phyloP scores from a whole-genome alignment of 2,797 vertebrate species.

The Valencia hispanica region DNA sequence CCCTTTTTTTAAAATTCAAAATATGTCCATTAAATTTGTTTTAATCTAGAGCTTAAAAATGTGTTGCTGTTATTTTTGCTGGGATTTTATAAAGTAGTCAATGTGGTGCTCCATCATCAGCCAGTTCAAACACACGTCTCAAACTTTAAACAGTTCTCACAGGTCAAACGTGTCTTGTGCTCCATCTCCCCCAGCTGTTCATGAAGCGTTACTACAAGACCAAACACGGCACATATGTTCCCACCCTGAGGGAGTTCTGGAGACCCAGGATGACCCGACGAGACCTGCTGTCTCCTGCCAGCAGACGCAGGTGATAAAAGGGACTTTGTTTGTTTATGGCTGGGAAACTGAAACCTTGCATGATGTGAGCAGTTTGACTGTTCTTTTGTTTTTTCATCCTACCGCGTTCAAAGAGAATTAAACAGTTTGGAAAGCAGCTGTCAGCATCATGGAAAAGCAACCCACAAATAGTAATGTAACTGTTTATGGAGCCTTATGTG shows the following conservation, averaged over 20 bases:
- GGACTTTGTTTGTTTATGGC: too few relatives aligned
- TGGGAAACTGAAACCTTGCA: background rate
- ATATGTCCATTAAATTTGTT: too few relatives aligned
- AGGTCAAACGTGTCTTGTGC: background rate
- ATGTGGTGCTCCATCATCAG: background rate
- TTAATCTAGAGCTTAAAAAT: too few relatives aligned
- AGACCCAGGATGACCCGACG: constrained; percentile 53
- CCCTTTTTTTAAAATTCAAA: background rate
- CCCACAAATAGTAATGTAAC: background rate
- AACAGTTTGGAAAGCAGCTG: background rate
- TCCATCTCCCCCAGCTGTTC: constrained; percentile 76
- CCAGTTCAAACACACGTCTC: background rate
- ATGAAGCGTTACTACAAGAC: constrained; percentile 80
- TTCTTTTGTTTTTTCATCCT: background rate
- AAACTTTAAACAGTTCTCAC: background rate
- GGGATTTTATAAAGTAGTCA: background rate
- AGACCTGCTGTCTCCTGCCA: constrained; percentile 25
- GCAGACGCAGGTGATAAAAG: constrained; percentile 48
- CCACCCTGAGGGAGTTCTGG: constrained; percentile 83
- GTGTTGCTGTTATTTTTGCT: background rate
- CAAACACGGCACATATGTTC: constrained; percentile 81
- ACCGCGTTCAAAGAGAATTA: background rate
- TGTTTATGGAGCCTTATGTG: background rate
- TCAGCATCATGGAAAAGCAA: constrained; percentile 10
- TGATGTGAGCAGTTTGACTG: background rate